A percentile compares a stretch with the other conserved stretches of the same genome.
Evolutionary conservation across 2,797 vertebrate species (phyloP).

Genomic region (Cygnus olor): DNA sequence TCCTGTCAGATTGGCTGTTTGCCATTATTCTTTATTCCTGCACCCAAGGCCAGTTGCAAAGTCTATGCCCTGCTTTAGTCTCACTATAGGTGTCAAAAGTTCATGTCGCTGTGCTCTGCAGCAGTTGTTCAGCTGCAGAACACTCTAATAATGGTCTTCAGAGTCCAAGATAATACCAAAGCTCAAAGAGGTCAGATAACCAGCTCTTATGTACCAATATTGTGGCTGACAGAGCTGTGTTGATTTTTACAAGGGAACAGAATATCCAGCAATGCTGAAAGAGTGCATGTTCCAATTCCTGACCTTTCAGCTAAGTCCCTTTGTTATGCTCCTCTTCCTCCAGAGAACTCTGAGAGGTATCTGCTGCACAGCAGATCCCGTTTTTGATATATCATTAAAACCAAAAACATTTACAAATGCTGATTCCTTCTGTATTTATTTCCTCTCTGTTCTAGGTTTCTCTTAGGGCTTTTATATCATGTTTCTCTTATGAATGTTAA

Average conservation of each 20-base stretch:
- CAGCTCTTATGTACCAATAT: not conserved
- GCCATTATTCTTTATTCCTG: not conserved
- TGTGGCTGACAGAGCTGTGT: not conserved
- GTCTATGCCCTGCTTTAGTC: not conserved
- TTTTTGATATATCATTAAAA: not conserved
- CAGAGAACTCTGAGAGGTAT: not conserved
- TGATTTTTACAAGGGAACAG: constrained; percentile 14
- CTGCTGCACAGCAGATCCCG: not conserved
- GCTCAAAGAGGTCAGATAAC: not conserved
- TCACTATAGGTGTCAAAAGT: not conserved
- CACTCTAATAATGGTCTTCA: not conserved
- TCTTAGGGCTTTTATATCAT: not conserved
- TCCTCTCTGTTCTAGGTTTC: not conserved
- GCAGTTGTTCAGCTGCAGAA: not conserved
- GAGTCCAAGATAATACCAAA: not conserved
- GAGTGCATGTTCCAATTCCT: not conserved
- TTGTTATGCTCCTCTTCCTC: not conserved
- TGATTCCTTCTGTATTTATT: not conserved
- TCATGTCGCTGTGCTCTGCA: not conserved
- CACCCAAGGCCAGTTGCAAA: not conserved
- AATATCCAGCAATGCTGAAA: not conserved
- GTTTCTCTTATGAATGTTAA: not conserved
- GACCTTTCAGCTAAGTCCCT: not conserved
- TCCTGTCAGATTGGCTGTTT: not conserved
- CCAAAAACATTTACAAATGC: not conserved